Evolutionary conservation across 2,113 vertebrate genomes (phyloP), one percentile per base, ranked within the genome.

Genomic region (Scartelaos histophorus): DNA sequence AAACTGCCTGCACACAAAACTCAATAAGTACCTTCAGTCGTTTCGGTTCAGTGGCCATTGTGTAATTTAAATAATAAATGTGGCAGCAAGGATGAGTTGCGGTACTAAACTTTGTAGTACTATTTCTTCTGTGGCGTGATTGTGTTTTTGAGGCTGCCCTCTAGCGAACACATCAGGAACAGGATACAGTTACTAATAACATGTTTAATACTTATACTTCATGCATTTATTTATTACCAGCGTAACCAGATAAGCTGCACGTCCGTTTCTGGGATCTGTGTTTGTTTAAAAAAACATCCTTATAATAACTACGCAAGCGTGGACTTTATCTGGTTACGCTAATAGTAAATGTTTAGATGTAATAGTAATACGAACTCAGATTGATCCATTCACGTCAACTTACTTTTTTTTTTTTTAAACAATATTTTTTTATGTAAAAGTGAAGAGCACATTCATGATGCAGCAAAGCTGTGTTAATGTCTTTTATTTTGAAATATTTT

Each of bases 21-120:
- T 34, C 15, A 66, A 45, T 12, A 64, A 16, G 21, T 66, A 93
- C 91, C 92, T 94, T 94, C 5, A 19, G 7, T 67, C 87, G 82
- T 75, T 94, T 93, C 25, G 89, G 83, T 16, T 82, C 79, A 34
- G 89, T 88, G 62, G 89, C 89, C 93, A 93, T 94, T 69, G 34
- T 1, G 19, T 43, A 43, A 10, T 19, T 64, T 13, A 12, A 64
- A 11, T 38, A 38, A 0, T 64, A 38, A 24, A 34, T 34, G 2
- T 17, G 25, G 3, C 38, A 9, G 38, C 38, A 43, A 7, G 9
- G 38, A 43, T 43, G 38, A 43, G 9, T 9, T 43, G 7, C 7
- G 10, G 9, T 10, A 3, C 17, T 19, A 29, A 6, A 35, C 60
- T 16, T 9, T 9, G 12, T 10, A 5, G 0, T 62, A 13, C 34